Evolutionary conservation across 2,113 vertebrate species (phyloP).

Genomic region (Centropristis striata): DNA sequence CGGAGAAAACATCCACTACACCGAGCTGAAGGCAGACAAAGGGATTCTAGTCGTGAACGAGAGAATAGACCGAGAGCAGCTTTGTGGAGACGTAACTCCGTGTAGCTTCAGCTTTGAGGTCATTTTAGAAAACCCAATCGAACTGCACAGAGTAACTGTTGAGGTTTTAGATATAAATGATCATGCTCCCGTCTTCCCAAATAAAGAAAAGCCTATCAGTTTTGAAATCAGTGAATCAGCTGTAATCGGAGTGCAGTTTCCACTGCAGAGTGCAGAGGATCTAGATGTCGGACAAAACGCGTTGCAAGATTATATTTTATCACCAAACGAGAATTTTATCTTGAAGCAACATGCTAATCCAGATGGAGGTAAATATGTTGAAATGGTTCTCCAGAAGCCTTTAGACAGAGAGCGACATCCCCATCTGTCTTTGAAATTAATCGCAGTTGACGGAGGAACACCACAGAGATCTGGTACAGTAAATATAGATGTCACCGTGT

Average conservation of each 20-base stretch:
- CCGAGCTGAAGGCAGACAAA: conserved; percentile 79
- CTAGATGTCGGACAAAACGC: conserved; percentile 8
- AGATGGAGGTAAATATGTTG: conserved; percentile 43
- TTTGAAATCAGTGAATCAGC: conserved; percentile 69
- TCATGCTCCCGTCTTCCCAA: conserved; percentile 57
- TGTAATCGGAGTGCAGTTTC: conserved; percentile 28
- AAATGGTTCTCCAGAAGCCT: conserved; percentile 74
- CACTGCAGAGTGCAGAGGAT: not conserved
- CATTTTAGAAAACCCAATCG: conserved; percentile 79
- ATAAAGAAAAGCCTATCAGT: conserved; percentile 7
- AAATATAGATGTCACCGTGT: conserved; percentile 60
- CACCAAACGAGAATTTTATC: conserved; percentile 63
- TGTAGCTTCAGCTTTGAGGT: conserved; percentile 80
- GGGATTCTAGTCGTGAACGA: conserved; percentile 75
- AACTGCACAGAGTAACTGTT: conserved; percentile 50
- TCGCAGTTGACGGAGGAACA: conserved; percentile 47
- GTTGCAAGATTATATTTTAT: conserved; percentile 53
- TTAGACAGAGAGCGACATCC: conserved; percentile 77
- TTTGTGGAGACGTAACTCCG: conserved; percentile 67
- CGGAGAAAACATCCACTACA: conserved; percentile 76
- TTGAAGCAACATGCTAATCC: conserved; percentile 59
- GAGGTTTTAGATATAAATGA: conserved; percentile 78
- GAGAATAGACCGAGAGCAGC: conserved; percentile 77
- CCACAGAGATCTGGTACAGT: conserved; percentile 72
- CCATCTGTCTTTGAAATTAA: conserved; percentile 53